Evolutionary conservation across 2,888 invertebrate genomes (phyloP).

Genomic region (Cephus pygmeus): DNA sequence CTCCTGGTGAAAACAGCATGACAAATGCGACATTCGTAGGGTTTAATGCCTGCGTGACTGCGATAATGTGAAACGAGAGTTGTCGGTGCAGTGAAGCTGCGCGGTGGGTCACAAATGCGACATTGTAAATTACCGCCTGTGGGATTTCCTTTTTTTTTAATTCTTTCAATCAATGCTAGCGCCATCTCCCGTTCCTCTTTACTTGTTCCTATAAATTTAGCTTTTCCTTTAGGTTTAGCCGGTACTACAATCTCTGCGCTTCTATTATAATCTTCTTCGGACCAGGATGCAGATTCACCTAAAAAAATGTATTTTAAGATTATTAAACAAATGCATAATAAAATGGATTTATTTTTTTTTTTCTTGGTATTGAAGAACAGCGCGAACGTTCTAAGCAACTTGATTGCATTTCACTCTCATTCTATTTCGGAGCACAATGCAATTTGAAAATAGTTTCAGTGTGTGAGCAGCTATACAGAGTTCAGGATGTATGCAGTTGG

Average conservation of each 20-base stretch:
- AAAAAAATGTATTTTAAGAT: background rate
- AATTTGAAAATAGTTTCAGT: background rate
- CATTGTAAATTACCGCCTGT: slow-evolving; percentile 66
- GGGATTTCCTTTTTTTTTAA: slow-evolving; percentile 63
- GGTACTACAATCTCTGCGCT: slow-evolving; percentile 27
- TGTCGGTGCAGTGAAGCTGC: slow-evolving; percentile 71
- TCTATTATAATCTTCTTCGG: slow-evolving; percentile 25
- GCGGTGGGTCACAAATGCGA: slow-evolving; percentile 69
- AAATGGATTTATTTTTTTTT: background rate
- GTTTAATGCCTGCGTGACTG: slow-evolving; percentile 73
- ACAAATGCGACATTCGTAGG: slow-evolving; percentile 71
- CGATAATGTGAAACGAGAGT: slow-evolving; percentile 72
- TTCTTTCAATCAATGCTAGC: slow-evolving; percentile 66
- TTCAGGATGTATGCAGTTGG: background rate
- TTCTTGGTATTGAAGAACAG: background rate
- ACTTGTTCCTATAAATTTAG: slow-evolving; percentile 67
- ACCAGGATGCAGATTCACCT: slow-evolving; percentile 18
- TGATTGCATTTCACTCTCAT: background rate
- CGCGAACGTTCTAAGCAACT: background rate
- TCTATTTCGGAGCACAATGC: background rate
- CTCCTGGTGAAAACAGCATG: slow-evolving; percentile 71
- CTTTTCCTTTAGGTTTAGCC: slow-evolving; percentile 65
- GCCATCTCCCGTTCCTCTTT: slow-evolving; percentile 68
- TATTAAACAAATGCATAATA: background rate
- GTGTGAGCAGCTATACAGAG: background rate